Percentiles rank a stretch among this genome's conserved stretches.
These are phyloP conservation scores for Galeopterus variegatus DNA, from an alignment of 2,113 vertebrate genomes.

Conservation along the genomic window DNA sequence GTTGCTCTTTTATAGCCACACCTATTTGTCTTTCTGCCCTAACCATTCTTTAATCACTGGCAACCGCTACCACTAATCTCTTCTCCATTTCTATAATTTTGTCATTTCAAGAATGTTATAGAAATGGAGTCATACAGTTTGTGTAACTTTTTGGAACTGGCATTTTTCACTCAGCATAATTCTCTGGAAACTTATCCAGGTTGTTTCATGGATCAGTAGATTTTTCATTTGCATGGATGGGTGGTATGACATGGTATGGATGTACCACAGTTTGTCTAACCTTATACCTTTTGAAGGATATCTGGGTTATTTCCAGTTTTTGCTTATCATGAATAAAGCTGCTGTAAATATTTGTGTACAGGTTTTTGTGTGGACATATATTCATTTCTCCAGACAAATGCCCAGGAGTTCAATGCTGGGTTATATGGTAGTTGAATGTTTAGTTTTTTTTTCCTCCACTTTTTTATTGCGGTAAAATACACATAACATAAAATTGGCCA, in stretches of 20 bases:
- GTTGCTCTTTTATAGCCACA: neutral
- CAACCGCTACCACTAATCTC: too few species aligned
- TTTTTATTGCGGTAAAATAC: neutral
- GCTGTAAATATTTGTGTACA: neutral
- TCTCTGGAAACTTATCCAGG: too few species aligned
- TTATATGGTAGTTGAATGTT: neutral
- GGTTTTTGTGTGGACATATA: neutral
- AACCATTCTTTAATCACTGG: too few species aligned
- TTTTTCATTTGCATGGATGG: neutral
- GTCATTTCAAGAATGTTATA: too few species aligned
- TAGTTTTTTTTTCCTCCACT: neutral
- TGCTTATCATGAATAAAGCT: neutral
- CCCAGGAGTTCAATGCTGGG: neutral
- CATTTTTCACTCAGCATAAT: too few species aligned
- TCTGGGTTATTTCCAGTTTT: neutral
- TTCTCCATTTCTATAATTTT: too few species aligned
- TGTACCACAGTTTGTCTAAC: neutral
- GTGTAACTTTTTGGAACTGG: too few species aligned
- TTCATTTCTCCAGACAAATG: neutral
- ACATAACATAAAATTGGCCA: neutral
- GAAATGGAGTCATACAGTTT: too few species aligned
- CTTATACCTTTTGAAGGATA: neutral
- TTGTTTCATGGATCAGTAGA: too few species aligned
- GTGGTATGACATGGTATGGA: neutral
- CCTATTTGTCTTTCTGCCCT: too few species aligned